These are phyloP conservation scores for Xestia rhomboidea DNA, from an alignment of 2,888 invertebrate genomes.

Conservation along the genomic window DNA sequence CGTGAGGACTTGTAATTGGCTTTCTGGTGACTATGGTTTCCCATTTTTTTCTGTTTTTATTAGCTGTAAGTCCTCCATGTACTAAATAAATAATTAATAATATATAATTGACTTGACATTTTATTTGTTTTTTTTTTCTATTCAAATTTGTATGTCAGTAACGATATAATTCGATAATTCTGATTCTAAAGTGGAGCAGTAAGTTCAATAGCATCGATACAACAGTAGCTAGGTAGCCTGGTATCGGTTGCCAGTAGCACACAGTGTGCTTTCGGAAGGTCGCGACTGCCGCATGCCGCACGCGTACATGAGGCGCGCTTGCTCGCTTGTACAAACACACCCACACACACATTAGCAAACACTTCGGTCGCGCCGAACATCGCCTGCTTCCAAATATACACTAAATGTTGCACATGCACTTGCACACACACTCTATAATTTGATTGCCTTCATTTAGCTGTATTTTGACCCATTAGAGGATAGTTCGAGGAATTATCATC, in stretches of 20 bases:
- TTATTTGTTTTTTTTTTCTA: too few relatives aligned
- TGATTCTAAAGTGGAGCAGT: not conserved
- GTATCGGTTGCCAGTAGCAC: not conserved
- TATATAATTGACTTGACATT: too few relatives aligned
- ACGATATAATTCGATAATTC: too few relatives aligned
- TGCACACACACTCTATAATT: not conserved
- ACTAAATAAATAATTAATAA: too few relatives aligned
- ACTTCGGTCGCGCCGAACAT: constrained; percentile 1
- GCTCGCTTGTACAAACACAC: constrained; percentile 8
- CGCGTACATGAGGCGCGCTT: not conserved
- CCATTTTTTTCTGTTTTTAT: too few relatives aligned
- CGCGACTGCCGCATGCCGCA: not conserved
- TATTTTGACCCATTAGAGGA: not conserved
- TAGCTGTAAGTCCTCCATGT: too few relatives aligned
- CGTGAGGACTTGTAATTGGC: too few relatives aligned
- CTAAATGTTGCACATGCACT: constrained; percentile 5
- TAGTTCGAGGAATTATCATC: not conserved
- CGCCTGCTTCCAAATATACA: constrained; percentile 10
- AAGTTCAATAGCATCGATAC: not conserved
- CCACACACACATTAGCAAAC: constrained; percentile 22
- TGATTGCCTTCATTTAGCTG: not conserved
- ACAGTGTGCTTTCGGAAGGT: not conserved
- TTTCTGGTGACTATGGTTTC: too few relatives aligned
- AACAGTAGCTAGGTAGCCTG: not conserved
- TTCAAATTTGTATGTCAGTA: too few relatives aligned